Evolutionary conservation across 1,140 invertebrate genomes (phyloP).

Genomic region (Lycorma delicatula): DNA sequence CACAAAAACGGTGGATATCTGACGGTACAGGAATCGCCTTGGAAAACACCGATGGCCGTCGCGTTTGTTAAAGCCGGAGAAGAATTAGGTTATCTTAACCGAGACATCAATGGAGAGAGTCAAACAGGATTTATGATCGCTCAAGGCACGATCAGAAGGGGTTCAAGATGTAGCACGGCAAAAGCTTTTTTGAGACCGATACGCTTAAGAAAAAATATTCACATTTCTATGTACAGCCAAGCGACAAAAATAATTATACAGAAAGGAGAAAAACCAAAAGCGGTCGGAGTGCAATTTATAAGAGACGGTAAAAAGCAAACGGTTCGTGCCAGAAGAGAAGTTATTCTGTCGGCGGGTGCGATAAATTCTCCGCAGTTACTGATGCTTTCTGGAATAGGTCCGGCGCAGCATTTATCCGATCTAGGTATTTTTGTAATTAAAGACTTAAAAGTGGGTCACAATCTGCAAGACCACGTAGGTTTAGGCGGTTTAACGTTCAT

Average conservation of each 20-base stretch:
- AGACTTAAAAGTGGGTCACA: constrained; percentile 69
- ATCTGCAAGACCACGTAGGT: constrained; percentile 78
- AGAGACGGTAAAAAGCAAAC: constrained; percentile 51
- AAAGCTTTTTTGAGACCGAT: constrained; percentile 81
- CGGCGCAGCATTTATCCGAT: constrained; percentile 62
- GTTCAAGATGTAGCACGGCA: constrained; percentile 78
- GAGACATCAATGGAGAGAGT: constrained; percentile 71
- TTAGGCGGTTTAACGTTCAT: constrained; percentile 73
- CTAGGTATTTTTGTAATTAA: constrained; percentile 64
- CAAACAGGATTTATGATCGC: constrained; percentile 80
- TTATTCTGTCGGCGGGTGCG: constrained; percentile 72
- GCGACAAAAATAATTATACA: constrained; percentile 63
- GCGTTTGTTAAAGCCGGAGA: constrained; percentile 72
- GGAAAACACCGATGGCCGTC: constrained; percentile 66
- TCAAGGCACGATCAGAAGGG: constrained; percentile 76
- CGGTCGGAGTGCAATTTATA: constrained; percentile 66
- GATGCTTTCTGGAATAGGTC: constrained; percentile 83
- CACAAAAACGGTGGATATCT: constrained; percentile 70
- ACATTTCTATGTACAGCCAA: constrained; percentile 70
- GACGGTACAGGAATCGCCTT: constrained; percentile 74
- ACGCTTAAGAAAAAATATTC: constrained; percentile 65
- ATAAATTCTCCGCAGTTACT: constrained; percentile 75
- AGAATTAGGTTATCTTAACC: constrained; percentile 65
- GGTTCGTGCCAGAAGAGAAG: constrained; percentile 61
- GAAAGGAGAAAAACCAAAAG: constrained; percentile 40